phyloP scores from a whole-genome alignment of 2,113 vertebrate species.

The Clarias magur region DNA sequence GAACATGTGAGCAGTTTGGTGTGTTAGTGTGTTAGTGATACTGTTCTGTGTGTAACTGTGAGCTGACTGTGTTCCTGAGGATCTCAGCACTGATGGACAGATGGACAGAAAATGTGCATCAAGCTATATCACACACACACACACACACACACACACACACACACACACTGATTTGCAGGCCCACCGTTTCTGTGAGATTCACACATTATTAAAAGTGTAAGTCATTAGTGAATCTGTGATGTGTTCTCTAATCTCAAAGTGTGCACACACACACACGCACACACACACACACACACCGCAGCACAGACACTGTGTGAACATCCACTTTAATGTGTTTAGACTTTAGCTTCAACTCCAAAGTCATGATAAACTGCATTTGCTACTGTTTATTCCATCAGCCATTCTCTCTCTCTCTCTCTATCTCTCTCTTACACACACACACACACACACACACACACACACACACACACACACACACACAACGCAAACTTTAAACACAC shows the following conservation, averaged over 20 bases:
- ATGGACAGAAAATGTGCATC: slow-evolving; percentile 8
- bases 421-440: background rate
- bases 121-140: background rate
- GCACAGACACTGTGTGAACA: slow-evolving; percentile 8
- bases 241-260: background rate
- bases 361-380: background rate
- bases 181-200: background rate
- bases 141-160: background rate
- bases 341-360: background rate
- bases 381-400: background rate
- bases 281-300: background rate
- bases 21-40: no score
- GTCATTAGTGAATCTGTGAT: slow-evolving; percentile 10
- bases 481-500: background rate
- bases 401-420: background rate
- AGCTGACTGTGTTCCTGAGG: background rate
- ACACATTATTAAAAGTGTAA: slow-evolving; percentile 8
- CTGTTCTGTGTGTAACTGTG: background rate
- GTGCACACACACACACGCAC: background rate
- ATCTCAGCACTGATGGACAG: slow-evolving; percentile 34
- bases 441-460: slow-evolving; percentile 1
- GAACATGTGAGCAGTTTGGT: no score
- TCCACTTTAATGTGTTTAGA: background rate
- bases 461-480: slow-evolving; percentile 1
- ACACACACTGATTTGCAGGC: background rate